Percentiles rank a stretch among this genome's conserved stretches.
Evolutionary conservation across 2,113 vertebrate genomes (phyloP).

Genomic region (Muntiacus reevesi): DNA sequence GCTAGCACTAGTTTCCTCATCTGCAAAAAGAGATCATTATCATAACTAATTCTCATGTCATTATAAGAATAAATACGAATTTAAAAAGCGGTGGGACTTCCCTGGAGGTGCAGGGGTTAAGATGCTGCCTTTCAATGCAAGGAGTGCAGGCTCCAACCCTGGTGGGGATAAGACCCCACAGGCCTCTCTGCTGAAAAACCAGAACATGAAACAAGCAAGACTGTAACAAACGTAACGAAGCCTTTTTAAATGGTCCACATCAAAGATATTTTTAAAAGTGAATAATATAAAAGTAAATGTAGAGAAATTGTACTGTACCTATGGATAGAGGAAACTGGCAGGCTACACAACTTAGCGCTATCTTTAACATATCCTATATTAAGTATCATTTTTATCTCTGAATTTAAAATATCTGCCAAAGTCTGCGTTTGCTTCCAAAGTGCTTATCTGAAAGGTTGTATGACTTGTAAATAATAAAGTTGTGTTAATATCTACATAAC

Average conservation of each 20-base stretch:
- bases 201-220: background rate
- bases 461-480: background rate
- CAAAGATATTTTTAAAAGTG: background rate
- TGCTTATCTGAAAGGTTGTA: background rate
- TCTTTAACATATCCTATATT: background rate
- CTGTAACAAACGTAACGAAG: background rate
- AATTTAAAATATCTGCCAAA: background rate
- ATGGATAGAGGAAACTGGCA: background rate
- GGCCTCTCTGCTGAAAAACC: background rate
- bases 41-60: background rate
- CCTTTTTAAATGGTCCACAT: background rate
- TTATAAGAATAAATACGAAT: background rate
- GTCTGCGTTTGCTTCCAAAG: background rate
- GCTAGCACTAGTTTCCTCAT: background rate
- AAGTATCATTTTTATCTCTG: background rate
- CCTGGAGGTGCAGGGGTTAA: background rate
- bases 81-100: fast-evolving
- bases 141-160: background rate
- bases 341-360: background rate
- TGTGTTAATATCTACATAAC: background rate
- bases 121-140: background rate
- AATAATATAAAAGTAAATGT: background rate
- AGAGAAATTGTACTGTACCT: background rate
- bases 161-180: background rate
- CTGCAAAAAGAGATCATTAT: background rate